These are phyloP conservation scores for Camponotus floridanus DNA, from an alignment of 1,140 invertebrate species.

Conservation along the genomic window DNA sequence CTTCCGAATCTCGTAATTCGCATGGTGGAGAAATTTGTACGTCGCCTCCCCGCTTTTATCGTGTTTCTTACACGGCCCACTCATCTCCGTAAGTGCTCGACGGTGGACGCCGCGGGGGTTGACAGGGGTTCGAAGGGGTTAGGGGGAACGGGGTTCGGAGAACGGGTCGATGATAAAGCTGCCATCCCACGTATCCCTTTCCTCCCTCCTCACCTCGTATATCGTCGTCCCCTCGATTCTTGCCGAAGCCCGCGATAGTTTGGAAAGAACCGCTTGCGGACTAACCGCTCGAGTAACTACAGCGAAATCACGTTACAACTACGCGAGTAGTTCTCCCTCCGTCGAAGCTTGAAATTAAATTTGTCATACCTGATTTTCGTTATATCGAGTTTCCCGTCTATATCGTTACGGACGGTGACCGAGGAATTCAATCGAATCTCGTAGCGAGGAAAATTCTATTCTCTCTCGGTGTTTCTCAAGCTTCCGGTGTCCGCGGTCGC, in stretches of 20 bases:
- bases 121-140: not conserved
- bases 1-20: constrained; percentile 61
- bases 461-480: not conserved
- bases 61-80: constrained; percentile 64
- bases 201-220: constrained; percentile 4
- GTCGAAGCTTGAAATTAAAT: constrained; percentile 62
- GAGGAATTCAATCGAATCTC: constrained; percentile 36
- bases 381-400: constrained; percentile 49
- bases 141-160: constrained; percentile 46
- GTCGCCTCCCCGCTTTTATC: constrained; percentile 56
- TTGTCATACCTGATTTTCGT: constrained; percentile 65
- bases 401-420: constrained; percentile 33
- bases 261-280: constrained; percentile 38
- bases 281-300: constrained; percentile 48
- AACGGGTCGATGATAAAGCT: constrained; percentile 72
- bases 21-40: constrained; percentile 43
- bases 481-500: not conserved
- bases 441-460: constrained; percentile 26
- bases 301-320: constrained; percentile 46
- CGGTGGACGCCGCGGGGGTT: constrained; percentile 29
- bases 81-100: constrained; percentile 62
- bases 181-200: not conserved
- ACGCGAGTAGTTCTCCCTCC: constrained; percentile 10
- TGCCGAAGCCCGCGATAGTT: constrained; percentile 53
- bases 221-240: constrained; percentile 56